phyloP scores from a whole-genome alignment of 2,113 vertebrate genomes.

The Prionailurus viverrinus region DNA sequence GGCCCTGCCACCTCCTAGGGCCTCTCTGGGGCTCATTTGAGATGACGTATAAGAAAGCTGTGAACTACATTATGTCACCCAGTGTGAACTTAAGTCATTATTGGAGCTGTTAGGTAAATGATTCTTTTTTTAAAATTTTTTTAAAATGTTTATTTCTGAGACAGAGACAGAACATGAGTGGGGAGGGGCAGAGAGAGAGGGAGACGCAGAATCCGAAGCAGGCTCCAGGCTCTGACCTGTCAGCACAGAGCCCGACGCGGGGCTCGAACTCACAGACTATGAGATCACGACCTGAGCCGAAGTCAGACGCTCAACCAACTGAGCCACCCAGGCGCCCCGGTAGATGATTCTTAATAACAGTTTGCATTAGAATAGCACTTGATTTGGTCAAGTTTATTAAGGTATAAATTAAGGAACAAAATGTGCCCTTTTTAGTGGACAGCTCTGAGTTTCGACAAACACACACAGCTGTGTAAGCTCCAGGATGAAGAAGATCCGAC shows the following conservation, averaged over 20 bases:
- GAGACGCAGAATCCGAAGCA: no score
- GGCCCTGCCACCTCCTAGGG: background rate
- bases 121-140: background rate
- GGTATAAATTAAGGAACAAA: background rate
- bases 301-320: no score
- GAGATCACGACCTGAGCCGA: no score
- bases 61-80: background rate
- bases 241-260: no score
- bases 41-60: background rate
- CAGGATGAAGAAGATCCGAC: background rate
- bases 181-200: no score
- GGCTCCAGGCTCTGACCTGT: no score
- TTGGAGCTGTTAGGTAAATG: background rate
- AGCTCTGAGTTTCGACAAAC: background rate
- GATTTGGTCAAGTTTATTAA: background rate
- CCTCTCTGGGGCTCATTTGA: background rate
- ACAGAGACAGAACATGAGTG: no score
- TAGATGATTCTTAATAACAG: background rate
- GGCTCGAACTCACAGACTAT: no score
- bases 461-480: background rate
- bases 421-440: background rate
- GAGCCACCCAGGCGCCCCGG: no score
- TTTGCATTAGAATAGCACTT: background rate
- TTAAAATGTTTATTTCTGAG: no score
- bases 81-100: background rate